Base-by-base conservation (phyloP, 2,797 vertebrate species). In the Rhinoraja longicauda region DNA sequence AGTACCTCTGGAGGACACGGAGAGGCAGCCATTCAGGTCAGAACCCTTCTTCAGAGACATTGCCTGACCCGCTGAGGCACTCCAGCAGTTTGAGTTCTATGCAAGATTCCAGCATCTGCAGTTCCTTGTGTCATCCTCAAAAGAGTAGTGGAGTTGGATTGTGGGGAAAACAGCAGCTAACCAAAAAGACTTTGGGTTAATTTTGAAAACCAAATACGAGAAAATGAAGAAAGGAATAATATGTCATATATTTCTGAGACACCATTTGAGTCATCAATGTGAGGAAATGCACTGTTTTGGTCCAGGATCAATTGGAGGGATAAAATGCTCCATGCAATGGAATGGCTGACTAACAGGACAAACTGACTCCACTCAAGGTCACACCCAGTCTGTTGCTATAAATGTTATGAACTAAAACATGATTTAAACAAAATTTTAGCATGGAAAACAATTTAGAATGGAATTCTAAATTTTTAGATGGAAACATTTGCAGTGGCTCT, bases 401-500 rank as follows among this genome's bases (percentile, higher is more conserved):
- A 92, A 73, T 73, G 39, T 92, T 92, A 90, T 9, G 1, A 92
- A 75, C 9, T 75, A 29, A 21, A 75, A 53, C 90, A 73, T 88
- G 90, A 53, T 92, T 53, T 53, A 73, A 53, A 26, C 36, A 53
- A 67, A 32, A 39, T 67, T 32, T 21, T 64, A 45, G n/a, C 7
- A 73, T 91, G 32, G 64, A 90, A 90, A 90, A 90, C 88, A 53
- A 45, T 45, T 91, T 67, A 67, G 64, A 19, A 19, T 67, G 15
- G 64, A 67, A 67, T 90, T 32, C 67, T 29, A 64, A n/a, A 21
- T 64, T n/a, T 67, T 59, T 72, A 26, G 36, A 75, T 92, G 36
- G 67, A 91, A 91, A 91, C 88, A 17, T 73, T 53, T 92, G 84
- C 59, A 36, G 15, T 57, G 57, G 62, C 29, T 86, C 29, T 88